Base-by-base conservation (phyloP, 2,888 invertebrate species). In the Serrognathus titanus region DNA sequence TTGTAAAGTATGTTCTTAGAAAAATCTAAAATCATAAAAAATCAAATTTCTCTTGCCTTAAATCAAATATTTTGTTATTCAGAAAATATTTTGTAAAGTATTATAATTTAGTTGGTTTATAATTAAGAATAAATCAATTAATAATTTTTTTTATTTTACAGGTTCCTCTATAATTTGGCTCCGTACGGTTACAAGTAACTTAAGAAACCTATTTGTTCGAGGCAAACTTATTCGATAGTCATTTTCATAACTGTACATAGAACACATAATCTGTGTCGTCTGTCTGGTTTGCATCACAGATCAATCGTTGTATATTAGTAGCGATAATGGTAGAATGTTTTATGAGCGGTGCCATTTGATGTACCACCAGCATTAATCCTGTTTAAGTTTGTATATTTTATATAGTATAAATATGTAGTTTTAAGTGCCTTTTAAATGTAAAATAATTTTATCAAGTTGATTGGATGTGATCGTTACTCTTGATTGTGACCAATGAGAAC, bases 341-440 rank as follows among this genome's bases (percentile, higher is more conserved):
- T 64, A 66, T 59, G 62, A 66, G 68, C 69, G 67, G 71, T 72
- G 71, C 72, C 72, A 73, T 73, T 70, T 69, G 72, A 69, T 71
- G 66, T 69, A 66, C 24, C 24, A 31, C 66, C 70, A 70, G 70
- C 70, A 71, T 69, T 69, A 70, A 69, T 65, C 64, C 65, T 61
- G 63, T 65, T 53, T 62, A 65, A 65, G 66, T 67, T 63, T 68
- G 67, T 70, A 69, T 63, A 68, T 70, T 69, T 69, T 66, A 66
- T 67, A 67, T 62, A 51, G 43, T 48, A 47, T 51, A 45, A 45
- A 52, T 53, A 48, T 54, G 16, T 54, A 54, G 20, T 63, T 65
- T 63, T 69, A 72, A 72, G 71, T 71, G 72, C 72, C 72, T 72
- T 72, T 66, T 66, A 68, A 69, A 69, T 60, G 54, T 61, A 59